Evolutionary conservation across 1,140 invertebrate species (phyloP).

Genomic region (Apis dorsata): DNA sequence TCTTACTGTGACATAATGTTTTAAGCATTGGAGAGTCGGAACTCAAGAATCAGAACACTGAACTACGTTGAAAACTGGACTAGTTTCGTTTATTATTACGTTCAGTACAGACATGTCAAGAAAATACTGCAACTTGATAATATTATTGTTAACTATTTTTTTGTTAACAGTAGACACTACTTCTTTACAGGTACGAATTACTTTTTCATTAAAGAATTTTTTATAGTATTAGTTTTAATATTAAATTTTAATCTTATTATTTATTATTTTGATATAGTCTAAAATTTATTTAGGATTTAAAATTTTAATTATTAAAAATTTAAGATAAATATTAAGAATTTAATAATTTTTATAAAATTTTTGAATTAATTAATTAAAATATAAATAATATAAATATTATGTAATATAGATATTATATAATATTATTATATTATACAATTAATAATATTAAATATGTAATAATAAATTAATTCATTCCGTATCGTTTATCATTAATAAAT

Average conservation of each 20-base stretch:
- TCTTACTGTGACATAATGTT: slow-evolving; percentile 75
- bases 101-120: slow-evolving; percentile 71
- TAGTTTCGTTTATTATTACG: slow-evolving; percentile 75
- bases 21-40: slow-evolving; percentile 62
- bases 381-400: no score
- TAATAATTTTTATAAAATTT: no score
- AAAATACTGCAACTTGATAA: slow-evolving; percentile 50
- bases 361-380: no score
- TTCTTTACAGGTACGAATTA: slow-evolving; percentile 57
- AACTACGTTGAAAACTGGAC: slow-evolving; percentile 66
- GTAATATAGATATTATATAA: no score
- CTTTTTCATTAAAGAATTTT: neutral
- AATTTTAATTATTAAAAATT: neutral
- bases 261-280: neutral
- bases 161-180: slow-evolving; percentile 33
- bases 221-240: neutral
- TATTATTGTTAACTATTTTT: slow-evolving; percentile 52
- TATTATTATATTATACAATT: no score
- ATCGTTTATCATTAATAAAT: no score
- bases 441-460: no score
- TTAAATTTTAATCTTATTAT: neutral
- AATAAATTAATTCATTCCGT: neutral
- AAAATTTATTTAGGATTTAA: no score
- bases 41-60: neutral
- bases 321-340: no score